A percentile compares a stretch with the other conserved stretches of the same genome.
These are phyloP conservation scores for Drosophila melanogaster DNA, from an alignment of 1,140 invertebrate species.

Conservation along the genomic window Release_6_plus_ISO1_MT NT_037436.4:7901001-7901500, in stretches of 20 bases:
- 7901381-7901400: conserved; percentile 53
- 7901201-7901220: conserved; percentile 48
- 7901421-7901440: conserved; percentile 79
- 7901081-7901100: conserved; percentile 5
- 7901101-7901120: conserved; percentile 66
- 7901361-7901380: conserved; percentile 36
- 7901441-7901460: conserved; percentile 84
- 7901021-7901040: conserved; percentile 68
- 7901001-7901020: conserved; percentile 48
- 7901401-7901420: conserved; percentile 65
- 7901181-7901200: conserved; percentile 74
- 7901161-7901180: conserved; percentile 79
- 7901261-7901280: neutral
- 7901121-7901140: conserved; percentile 43
- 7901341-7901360: conserved; percentile 8
- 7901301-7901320: conserved; percentile 6
- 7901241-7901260: conserved; percentile 1
- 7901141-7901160: conserved; percentile 47
- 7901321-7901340: conserved; percentile 17
- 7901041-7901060: conserved; percentile 4
- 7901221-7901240: conserved; percentile 8
- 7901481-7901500: conserved; percentile 35
- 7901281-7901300: conserved; percentile 2
- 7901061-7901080: no score
- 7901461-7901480: conserved; percentile 54